Conservation (phyloP, 2,888 invertebrate species). For the Frankliniella intonsa region DNA sequence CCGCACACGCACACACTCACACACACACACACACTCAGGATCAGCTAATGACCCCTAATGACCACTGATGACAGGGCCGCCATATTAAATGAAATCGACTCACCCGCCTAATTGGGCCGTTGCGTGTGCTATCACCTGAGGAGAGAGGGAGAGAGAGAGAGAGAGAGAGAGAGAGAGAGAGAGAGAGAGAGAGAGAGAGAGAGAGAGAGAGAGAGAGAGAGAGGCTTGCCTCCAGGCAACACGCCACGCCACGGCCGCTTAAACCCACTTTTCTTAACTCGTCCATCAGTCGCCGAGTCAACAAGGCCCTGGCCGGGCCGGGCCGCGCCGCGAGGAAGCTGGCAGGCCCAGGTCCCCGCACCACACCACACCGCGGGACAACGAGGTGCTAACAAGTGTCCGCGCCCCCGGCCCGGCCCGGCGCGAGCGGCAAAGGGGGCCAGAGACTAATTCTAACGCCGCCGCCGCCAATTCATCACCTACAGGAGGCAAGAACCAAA, state of each 20-base stretch:
- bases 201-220: neutral
- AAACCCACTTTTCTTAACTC: slow-evolving; percentile 7
- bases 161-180: slow-evolving; percentile 1
- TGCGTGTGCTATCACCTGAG: slow-evolving; percentile 20
- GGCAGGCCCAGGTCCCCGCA: neutral
- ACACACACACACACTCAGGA: neutral
- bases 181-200: slow-evolving; percentile 2
- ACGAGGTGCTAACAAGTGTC: slow-evolving; percentile 2
- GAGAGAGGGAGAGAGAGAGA: neutral
- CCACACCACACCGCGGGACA: neutral
- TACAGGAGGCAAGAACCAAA: too few relatives aligned
- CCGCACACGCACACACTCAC: neutral
- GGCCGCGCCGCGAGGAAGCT: neutral
- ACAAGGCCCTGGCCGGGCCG: neutral
- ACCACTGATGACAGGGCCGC: slow-evolving; percentile 11
- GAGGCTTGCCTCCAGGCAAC: neutral
- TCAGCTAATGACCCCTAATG: neutral
- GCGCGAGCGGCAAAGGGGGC: neutral
- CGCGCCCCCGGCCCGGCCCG: neutral
- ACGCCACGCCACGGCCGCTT: neutral
- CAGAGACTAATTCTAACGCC: neutral
- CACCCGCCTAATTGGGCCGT: neutral
- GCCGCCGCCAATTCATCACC: too few relatives aligned
- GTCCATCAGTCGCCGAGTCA: slow-evolving; percentile 21
- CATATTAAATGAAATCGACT: slow-evolving; percentile 22